Evolutionary conservation across 2,797 vertebrate species (phyloP).

Genomic region (Chanos chanos): DNA sequence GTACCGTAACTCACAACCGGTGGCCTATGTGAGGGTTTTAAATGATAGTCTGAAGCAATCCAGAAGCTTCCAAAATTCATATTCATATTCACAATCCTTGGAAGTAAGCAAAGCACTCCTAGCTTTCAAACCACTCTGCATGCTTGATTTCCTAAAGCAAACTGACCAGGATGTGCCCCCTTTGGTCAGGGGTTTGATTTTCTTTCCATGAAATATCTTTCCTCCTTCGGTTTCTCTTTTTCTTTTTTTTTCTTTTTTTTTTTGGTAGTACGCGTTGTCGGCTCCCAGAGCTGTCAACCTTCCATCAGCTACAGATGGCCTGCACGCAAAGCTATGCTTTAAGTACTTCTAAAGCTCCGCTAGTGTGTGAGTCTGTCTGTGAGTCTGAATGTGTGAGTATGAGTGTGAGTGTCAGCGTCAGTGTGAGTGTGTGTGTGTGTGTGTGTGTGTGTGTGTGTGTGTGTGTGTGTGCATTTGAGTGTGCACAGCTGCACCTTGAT

Average conservation of each 20-base stretch:
- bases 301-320: constrained; percentile 16
- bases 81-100: too few relatives aligned
- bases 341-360: constrained; percentile 29
- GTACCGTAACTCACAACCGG: too few relatives aligned
- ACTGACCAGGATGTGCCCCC: too few relatives aligned
- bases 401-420: background rate
- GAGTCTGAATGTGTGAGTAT: background rate
- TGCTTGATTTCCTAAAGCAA: too few relatives aligned
- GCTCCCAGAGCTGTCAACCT: constrained; percentile 40
- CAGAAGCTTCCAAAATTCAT: too few relatives aligned
- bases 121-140: too few relatives aligned
- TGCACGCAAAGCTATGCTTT: constrained; percentile 8
- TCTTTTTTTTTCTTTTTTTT: constrained; percentile 4
- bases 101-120: too few relatives aligned
- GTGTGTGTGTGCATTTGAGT: background rate
- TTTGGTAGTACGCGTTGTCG: constrained; percentile 19
- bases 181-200: too few relatives aligned
- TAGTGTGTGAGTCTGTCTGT: background rate
- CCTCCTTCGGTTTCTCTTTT: constrained; percentile 1
- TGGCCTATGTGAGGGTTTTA: too few relatives aligned
- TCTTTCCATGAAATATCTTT: too few relatives aligned
- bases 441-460: background rate
- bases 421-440: background rate
- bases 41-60: too few relatives aligned
- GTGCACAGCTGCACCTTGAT: too few relatives aligned